Conservation (phyloP, 1,140 invertebrate species). For the Manduca sexta region DNA sequence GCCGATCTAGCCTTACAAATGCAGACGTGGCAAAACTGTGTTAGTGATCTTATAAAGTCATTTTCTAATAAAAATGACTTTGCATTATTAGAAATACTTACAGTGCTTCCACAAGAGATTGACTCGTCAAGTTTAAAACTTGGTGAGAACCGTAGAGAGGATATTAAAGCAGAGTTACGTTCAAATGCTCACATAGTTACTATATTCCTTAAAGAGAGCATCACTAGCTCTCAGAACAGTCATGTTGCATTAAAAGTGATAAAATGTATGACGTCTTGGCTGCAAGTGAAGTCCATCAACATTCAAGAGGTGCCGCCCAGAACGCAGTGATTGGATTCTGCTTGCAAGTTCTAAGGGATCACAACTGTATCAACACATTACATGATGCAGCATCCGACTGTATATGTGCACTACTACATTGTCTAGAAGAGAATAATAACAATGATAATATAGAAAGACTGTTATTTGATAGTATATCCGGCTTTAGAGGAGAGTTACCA, state of each 20-base stretch:
- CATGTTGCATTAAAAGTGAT: slow-evolving; percentile 76
- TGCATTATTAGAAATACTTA: slow-evolving; percentile 93
- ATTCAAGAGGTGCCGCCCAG: slow-evolving; percentile 77
- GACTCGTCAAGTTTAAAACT: slow-evolving; percentile 87
- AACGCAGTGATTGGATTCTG: slow-evolving; percentile 81
- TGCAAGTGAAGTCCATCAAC: slow-evolving; percentile 81
- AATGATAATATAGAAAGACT: slow-evolving; percentile 79
- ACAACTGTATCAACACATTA: slow-evolving; percentile 78
- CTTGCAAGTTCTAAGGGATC: slow-evolving; percentile 80
- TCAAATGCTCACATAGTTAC: slow-evolving; percentile 78
- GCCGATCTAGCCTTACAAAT: slow-evolving; percentile 96
- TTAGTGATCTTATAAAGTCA: slow-evolving; percentile 86
- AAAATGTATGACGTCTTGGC: slow-evolving; percentile 87
- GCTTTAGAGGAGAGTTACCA: slow-evolving; percentile 91
- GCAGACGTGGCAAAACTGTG: slow-evolving; percentile 91
- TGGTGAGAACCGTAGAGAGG: slow-evolving; percentile 90
- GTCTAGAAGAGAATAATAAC: slow-evolving; percentile 84
- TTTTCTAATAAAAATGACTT: slow-evolving; percentile 80
- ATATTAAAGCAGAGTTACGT: slow-evolving; percentile 86
- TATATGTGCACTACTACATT: slow-evolving; percentile 88
- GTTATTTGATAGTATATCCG: slow-evolving; percentile 87
- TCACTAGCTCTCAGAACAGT: slow-evolving; percentile 74
- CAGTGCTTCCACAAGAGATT: slow-evolving; percentile 96
- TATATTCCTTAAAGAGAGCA: slow-evolving; percentile 85
- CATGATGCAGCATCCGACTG: slow-evolving; percentile 95